phyloP scores from a whole-genome alignment of 1,140 invertebrate genomes.

The Drosophila athabasca region DNA sequence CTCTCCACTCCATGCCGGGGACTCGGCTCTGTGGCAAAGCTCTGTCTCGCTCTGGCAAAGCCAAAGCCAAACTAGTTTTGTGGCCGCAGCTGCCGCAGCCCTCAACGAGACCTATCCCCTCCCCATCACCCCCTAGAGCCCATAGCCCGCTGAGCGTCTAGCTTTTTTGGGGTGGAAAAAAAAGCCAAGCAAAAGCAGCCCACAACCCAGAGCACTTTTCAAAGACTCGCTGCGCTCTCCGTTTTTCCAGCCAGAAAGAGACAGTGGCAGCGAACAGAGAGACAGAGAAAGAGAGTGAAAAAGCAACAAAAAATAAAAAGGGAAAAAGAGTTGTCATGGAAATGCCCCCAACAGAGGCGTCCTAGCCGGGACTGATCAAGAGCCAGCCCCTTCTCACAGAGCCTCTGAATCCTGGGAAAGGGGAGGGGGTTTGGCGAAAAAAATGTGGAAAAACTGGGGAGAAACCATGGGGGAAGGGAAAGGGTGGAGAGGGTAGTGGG shows the following conservation, averaged over 20 bases:
- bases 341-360: slow-evolving; percentile 19
- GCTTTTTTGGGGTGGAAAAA: slow-evolving; percentile 46
- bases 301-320: slow-evolving; percentile 13
- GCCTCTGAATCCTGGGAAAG: slow-evolving; percentile 17
- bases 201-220: slow-evolving; percentile 32
- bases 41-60: slow-evolving; percentile 45
- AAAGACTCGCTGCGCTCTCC: slow-evolving; percentile 41
- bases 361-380: not conserved
- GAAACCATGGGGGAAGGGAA: not conserved
- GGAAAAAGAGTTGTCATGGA: slow-evolving; percentile 73
- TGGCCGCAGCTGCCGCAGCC: slow-evolving; percentile 60
- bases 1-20: too few species aligned
- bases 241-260: slow-evolving; percentile 41
- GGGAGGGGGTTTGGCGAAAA: not conserved
- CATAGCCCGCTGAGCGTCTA: slow-evolving; percentile 25
- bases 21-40: not conserved
- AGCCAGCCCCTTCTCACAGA: not conserved
- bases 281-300: slow-evolving; percentile 32
- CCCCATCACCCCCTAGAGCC: not conserved
- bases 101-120: slow-evolving; percentile 30
- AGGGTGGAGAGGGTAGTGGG: too few species aligned
- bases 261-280: slow-evolving; percentile 3
- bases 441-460: slow-evolving; percentile 23
- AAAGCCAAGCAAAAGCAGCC: slow-evolving; percentile 11
- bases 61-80: slow-evolving; percentile 81